These are phyloP conservation scores for Styela clava DNA, from an alignment of 23 tunicate genomes.

Conservation along the genomic window DNA sequence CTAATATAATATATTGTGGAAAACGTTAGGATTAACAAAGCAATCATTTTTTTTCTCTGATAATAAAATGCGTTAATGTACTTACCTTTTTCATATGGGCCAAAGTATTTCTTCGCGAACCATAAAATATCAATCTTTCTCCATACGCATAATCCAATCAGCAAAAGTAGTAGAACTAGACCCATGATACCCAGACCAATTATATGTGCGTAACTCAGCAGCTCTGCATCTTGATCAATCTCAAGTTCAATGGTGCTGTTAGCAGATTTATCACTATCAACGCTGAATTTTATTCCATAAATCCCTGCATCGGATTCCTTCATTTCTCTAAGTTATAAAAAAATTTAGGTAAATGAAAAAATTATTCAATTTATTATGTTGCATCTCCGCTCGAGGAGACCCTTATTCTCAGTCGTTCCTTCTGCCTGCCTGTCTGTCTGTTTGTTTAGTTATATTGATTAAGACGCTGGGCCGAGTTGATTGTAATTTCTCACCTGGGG, in stretches of 20 bases:
- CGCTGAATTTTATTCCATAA: background rate
- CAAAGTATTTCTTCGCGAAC: slow-evolving; percentile 29
- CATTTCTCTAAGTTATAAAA: background rate
- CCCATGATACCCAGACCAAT: background rate
- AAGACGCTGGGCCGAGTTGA: too few species aligned
- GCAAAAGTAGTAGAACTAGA: background rate
- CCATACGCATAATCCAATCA: background rate
- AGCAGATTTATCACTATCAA: background rate
- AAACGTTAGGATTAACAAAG: too few species aligned
- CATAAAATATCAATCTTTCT: slow-evolving; percentile 12
- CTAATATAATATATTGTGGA: too few species aligned
- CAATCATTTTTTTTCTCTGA: too few species aligned
- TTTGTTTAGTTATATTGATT: too few species aligned
- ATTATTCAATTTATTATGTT: too few species aligned
- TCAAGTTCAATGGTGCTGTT: background rate
- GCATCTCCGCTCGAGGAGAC: too few species aligned
- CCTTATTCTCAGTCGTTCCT: too few species aligned
- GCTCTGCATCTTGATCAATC: background rate
- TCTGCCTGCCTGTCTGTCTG: too few species aligned
- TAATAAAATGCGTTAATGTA: too few species aligned
- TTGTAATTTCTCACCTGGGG: too few species aligned
- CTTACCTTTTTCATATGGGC: slow-evolving; percentile 28
- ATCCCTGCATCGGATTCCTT: background rate
- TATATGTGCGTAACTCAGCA: background rate
- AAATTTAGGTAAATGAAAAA: too few species aligned